These are phyloP conservation scores for Callimorpha dominula DNA, from an alignment of 2,888 invertebrate species.

Conservation along the genomic window DNA sequence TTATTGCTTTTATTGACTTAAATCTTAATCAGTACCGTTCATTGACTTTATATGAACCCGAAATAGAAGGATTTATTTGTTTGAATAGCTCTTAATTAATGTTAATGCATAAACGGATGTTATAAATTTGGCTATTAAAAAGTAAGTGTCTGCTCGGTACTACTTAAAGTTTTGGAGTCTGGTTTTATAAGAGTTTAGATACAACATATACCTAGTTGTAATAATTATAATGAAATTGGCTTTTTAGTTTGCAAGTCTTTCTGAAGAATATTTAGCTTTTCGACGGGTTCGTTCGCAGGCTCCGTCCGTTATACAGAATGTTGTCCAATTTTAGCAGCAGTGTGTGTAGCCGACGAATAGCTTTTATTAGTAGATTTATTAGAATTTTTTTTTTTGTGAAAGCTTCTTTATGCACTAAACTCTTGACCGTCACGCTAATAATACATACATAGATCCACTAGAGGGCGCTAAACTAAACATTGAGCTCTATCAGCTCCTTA, in stretches of 20 bases:
- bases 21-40: conserved; percentile 19
- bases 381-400: too few relatives aligned
- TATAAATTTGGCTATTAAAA: conserved; percentile 15
- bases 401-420: too few relatives aligned
- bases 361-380: too few relatives aligned
- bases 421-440: too few relatives aligned
- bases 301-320: too few relatives aligned
- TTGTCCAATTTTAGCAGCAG: too few relatives aligned
- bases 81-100: conserved; percentile 39
- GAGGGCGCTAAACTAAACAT: too few relatives aligned
- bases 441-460: too few relatives aligned
- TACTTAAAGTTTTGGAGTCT: background rate
- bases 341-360: too few relatives aligned
- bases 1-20: conserved; percentile 13
- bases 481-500: too few relatives aligned
- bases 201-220: background rate
- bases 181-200: background rate
- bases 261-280: too few relatives aligned
- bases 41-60: conserved; percentile 18
- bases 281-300: too few relatives aligned
- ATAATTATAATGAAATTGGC: background rate
- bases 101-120: conserved; percentile 35
- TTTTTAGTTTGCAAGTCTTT: background rate
- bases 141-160: background rate
- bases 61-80: conserved; percentile 31